Conservation (phyloP, 1,140 invertebrate species). For the Bombus superbus region DNA sequence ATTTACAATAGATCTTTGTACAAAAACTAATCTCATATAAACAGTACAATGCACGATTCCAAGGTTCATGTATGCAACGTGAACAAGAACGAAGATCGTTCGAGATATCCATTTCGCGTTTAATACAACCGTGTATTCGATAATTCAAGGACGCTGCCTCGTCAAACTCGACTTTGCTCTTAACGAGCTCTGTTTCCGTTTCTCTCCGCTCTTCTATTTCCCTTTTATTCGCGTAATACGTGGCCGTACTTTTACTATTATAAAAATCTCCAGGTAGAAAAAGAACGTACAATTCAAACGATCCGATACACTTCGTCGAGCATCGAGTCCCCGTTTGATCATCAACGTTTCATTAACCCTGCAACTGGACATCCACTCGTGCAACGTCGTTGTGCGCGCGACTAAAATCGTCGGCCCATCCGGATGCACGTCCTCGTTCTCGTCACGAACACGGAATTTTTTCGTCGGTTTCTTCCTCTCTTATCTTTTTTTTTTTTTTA, state of each 20-base stretch:
- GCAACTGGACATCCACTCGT: neutral
- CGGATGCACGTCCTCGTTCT: conserved; percentile 35
- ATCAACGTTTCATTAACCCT: conserved; percentile 38
- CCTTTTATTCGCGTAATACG: conserved; percentile 5
- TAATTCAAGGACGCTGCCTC: neutral
- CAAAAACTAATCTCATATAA: conserved; percentile 78
- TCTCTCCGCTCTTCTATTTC: neutral
- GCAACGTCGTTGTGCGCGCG: conserved; percentile 6
- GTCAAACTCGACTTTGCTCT: neutral
- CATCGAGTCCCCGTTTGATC: neutral
- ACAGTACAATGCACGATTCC: conserved; percentile 63
- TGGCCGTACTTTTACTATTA: conserved; percentile 9
- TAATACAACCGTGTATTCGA: neutral
- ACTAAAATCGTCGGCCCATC: neutral
- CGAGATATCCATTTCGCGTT: conserved; percentile 10
- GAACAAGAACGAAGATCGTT: conserved; percentile 65
- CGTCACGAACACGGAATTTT: conserved; percentile 24
- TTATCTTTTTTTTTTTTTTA: no score
- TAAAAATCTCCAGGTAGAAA: conserved; percentile 37
- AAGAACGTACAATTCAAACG: conserved; percentile 19
- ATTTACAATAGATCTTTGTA: conserved; percentile 80
- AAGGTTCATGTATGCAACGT: conserved; percentile 14
- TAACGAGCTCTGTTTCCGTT: neutral
- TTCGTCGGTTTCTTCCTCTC: neutral
- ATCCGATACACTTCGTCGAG: conserved; percentile 4